Evolutionary conservation across 2,797 vertebrate genomes (phyloP).

Genomic region (Microhierax caerulescens): DNA sequence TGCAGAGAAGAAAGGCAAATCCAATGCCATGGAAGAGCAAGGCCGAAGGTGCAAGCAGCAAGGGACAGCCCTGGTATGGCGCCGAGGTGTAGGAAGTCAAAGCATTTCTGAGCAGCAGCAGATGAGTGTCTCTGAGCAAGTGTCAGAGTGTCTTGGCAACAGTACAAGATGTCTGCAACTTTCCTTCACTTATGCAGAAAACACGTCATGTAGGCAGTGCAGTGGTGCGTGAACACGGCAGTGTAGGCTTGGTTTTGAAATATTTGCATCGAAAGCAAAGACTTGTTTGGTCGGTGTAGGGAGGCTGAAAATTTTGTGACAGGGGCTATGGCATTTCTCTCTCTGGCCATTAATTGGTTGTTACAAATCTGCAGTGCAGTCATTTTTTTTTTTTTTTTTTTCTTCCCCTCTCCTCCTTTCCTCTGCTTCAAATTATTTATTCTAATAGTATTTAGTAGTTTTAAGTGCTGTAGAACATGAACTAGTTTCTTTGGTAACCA

Average conservation of each 20-base stretch:
- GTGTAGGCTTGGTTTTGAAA: constrained; percentile 19
- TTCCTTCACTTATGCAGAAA: constrained; percentile 52
- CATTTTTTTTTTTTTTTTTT: not conserved
- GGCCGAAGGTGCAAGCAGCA: not conserved
- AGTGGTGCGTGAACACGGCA: constrained; percentile 33
- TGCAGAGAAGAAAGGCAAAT: not conserved
- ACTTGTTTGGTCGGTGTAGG: constrained; percentile 11
- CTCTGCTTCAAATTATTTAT: constrained; percentile 66
- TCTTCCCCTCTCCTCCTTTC: not conserved
- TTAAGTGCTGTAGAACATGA: constrained; percentile 69
- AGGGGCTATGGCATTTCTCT: constrained; percentile 60
- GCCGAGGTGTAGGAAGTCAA: not conserved
- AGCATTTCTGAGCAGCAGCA: constrained; percentile 10
- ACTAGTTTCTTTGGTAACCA: constrained; percentile 80
- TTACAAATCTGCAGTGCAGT: constrained; percentile 73
- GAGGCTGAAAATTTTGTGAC: constrained; percentile 41
- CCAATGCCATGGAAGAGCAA: not conserved
- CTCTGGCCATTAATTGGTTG: constrained; percentile 73
- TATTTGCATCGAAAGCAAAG: constrained; percentile 34
- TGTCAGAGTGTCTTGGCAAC: constrained; percentile 63
- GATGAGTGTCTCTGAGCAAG: not conserved
- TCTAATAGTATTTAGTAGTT: constrained; percentile 72
- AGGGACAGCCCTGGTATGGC: not conserved
- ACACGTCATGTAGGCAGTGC: constrained; percentile 49
- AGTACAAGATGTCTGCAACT: constrained; percentile 51